Percentiles rank a stretch among this genome's conserved stretches.
These are phyloP conservation scores for Catalaphyllia jardinei DNA, from an alignment of 64 coral and sea anemone genomes.

Conservation along the genomic window DNA sequence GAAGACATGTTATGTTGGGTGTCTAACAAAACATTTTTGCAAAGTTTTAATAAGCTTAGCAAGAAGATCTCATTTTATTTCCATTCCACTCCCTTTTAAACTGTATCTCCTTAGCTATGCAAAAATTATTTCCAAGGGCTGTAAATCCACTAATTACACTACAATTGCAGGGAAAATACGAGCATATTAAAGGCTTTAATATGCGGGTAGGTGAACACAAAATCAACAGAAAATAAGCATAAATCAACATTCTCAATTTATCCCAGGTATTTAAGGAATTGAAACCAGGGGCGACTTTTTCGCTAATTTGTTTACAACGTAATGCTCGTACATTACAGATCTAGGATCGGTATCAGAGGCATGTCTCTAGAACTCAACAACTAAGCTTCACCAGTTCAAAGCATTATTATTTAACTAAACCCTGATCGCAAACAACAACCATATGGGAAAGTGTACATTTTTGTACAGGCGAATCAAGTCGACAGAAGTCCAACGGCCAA, in stretches of 20 bases:
- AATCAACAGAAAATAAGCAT: slow-evolving; percentile 26
- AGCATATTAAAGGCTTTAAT: background rate
- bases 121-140: background rate
- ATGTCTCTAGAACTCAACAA: background rate
- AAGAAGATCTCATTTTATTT: background rate
- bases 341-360: background rate
- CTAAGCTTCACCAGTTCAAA: background rate
- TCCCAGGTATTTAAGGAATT: slow-evolving; percentile 46
- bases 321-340: background rate
- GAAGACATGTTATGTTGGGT: slow-evolving; percentile 7
- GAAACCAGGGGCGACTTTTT: slow-evolving; percentile 26
- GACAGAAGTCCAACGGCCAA: background rate
- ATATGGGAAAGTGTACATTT: slow-evolving; percentile 7
- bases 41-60: background rate
- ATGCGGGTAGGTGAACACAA: slow-evolving; percentile 2
- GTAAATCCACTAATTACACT: background rate
- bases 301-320: slow-evolving; percentile 52
- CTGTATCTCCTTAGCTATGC: background rate
- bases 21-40: background rate
- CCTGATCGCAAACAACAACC: background rate
- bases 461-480: background rate
- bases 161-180: background rate
- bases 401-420: background rate
- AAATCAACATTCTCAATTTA: slow-evolving; percentile 48
- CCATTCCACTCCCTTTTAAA: background rate